These are phyloP conservation scores for Bubo blakistoni DNA, from an alignment of 2,113 vertebrate species.

Conservation along the genomic window DNA sequence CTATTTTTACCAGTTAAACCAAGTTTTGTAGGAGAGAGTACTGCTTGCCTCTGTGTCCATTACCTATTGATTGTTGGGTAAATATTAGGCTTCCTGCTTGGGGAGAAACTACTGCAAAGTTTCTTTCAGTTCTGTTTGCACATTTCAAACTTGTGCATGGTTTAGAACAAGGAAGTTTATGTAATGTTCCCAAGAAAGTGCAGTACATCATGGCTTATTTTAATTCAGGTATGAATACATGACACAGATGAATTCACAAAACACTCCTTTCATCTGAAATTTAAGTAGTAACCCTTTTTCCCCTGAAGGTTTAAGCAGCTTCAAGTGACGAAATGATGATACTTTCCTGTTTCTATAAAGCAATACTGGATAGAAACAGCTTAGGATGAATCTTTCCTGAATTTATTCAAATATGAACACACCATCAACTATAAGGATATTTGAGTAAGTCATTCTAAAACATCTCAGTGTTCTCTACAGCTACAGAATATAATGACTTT, in stretches of 20 bases:
- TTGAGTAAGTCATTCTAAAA: slow-evolving; percentile 7
- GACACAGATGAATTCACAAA: slow-evolving; percentile 79
- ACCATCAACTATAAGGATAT: background rate
- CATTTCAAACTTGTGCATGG: slow-evolving; percentile 48
- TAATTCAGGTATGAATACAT: slow-evolving; percentile 75
- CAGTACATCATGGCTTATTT: slow-evolving; percentile 69
- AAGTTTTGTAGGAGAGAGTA: slow-evolving; percentile 47
- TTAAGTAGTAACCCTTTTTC: slow-evolving; percentile 60
- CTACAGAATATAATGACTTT: background rate
- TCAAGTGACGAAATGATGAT: slow-evolving; percentile 64
- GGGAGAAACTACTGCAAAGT: slow-evolving; percentile 64
- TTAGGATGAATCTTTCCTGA: background rate
- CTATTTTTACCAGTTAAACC: slow-evolving; percentile 41
- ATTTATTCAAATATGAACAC: background rate
- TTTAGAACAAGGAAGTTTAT: slow-evolving; percentile 78
- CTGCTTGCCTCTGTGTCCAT: slow-evolving; percentile 27
- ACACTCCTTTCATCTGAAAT: slow-evolving; percentile 72
- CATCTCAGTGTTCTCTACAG: background rate
- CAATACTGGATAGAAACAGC: background rate
- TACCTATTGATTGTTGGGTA: slow-evolving; percentile 69
- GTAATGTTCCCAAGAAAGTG: slow-evolving; percentile 69
- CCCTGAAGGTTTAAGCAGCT: slow-evolving; percentile 52
- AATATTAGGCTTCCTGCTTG: slow-evolving; percentile 77
- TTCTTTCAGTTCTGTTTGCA: slow-evolving; percentile 72
- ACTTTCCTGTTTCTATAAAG: slow-evolving; percentile 49